phyloP scores from a whole-genome alignment of 2,113 vertebrate genomes.

The Geococcyx californianus region DNA sequence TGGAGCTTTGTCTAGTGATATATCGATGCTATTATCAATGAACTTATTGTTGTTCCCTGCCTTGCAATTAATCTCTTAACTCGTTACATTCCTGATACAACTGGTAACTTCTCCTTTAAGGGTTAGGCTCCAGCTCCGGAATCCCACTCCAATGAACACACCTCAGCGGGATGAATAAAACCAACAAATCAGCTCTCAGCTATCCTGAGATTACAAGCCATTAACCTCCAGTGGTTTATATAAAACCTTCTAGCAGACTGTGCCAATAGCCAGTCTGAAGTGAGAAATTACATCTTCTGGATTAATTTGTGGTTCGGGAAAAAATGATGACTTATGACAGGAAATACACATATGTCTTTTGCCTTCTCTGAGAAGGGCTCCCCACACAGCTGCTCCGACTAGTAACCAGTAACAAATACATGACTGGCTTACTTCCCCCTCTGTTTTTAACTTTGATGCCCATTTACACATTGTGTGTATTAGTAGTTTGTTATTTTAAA shows the following conservation, averaged over 20 bases:
- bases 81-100: neutral
- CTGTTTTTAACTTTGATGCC: conserved; percentile 32
- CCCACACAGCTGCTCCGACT: neutral
- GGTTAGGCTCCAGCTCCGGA: neutral
- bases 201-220: neutral
- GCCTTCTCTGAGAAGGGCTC: neutral
- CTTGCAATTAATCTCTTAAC: neutral
- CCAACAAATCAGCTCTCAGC: rapidly evolving
- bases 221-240: neutral
- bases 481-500: conserved; percentile 54
- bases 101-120: neutral
- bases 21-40: neutral
- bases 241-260: neutral
- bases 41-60: neutral
- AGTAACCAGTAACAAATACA: neutral
- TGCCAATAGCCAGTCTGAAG: neutral
- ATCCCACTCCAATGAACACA: neutral
- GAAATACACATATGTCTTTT: neutral
- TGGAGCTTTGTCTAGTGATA: neutral
- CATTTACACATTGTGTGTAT: neutral
- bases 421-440: neutral
- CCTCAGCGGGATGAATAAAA: neutral
- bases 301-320: neutral
- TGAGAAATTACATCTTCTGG: neutral
- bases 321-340: neutral